Conservation (phyloP, 2,797 vertebrate species). For the Sebastes cheni region DNA sequence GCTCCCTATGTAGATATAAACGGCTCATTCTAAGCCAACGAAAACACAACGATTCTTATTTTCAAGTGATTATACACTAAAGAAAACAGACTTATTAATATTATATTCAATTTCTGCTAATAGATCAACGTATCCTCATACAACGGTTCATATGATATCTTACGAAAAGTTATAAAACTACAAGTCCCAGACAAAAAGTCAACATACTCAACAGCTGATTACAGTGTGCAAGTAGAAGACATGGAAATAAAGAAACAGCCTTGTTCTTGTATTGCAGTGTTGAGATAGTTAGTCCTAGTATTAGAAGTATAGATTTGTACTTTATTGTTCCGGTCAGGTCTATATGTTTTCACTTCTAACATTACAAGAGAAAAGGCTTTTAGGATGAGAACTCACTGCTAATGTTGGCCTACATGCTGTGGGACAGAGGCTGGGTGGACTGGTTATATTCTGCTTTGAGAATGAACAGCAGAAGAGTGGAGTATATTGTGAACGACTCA, state of each 20-base stretch:
- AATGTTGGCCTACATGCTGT: not conserved
- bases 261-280: not conserved
- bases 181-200: not conserved
- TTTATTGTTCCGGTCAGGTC: not conserved
- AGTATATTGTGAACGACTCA: not conserved
- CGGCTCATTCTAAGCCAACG: no score
- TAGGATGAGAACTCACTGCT: not conserved
- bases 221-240: no score
- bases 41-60: no score
- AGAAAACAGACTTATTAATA: no score
- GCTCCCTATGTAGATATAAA: no score
- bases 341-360: not conserved
- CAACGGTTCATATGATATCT: no score
- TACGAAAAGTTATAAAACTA: not conserved
- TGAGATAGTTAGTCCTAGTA: not conserved
- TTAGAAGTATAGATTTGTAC: not conserved
- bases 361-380: not conserved
- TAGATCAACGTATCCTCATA: no score
- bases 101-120: no score
- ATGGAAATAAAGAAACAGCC: no score
- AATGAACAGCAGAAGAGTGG: accelerated
- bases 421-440: not conserved
- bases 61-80: no score
- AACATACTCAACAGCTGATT: no score
- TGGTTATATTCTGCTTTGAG: not conserved